These are phyloP conservation scores for Spondyliosoma cantharus DNA, from an alignment of 2,797 vertebrate genomes.

Conservation along the genomic window DNA sequence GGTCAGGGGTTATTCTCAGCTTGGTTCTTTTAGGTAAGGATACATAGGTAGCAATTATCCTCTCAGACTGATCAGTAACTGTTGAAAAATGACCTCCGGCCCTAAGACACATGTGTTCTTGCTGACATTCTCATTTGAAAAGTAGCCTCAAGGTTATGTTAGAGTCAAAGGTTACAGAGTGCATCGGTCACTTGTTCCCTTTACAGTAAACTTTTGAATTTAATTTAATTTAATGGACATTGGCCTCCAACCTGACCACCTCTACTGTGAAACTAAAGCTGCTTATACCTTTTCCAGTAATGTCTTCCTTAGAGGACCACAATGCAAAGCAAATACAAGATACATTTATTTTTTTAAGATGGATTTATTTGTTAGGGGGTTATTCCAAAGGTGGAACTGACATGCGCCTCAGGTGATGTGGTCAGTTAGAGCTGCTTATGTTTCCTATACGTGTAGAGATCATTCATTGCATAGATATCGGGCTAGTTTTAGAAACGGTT, in stretches of 20 bases:
- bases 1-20: slow-evolving; percentile 19
- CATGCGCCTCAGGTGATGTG: no score
- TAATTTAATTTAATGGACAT: not conserved
- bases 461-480: no score
- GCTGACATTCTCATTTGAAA: not conserved
- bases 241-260: not conserved
- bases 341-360: not conserved
- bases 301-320: no score
- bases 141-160: not conserved
- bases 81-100: not conserved
- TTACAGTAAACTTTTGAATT: not conserved
- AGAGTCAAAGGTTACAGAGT: slow-evolving; percentile 9
- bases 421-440: no score
- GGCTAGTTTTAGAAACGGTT: no score
- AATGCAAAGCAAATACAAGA: not conserved
- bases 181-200: not conserved
- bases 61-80: not conserved
- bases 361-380: not conserved
- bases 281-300: not conserved
- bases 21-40: not conserved
- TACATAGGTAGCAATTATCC: not conserved
- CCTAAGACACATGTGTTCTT: not conserved
- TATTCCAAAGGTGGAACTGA: not conserved
- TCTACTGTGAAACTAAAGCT: not conserved
- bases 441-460: no score